Base-by-base conservation (phyloP, 2,113 vertebrate genomes). In the Probosciger aterrimus region DNA sequence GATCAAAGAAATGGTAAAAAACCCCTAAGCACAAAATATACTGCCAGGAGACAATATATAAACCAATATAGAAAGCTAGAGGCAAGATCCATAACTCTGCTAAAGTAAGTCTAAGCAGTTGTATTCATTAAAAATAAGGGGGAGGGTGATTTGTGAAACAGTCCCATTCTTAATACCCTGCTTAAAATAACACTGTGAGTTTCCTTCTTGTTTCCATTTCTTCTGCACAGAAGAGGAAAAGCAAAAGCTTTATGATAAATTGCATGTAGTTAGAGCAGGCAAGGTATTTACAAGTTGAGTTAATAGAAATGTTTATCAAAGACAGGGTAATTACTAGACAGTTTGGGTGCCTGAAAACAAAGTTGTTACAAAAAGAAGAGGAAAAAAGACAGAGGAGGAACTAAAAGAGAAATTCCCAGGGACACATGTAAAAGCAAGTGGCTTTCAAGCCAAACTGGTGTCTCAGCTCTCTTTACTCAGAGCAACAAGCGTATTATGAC, bases 261-360 rank as follows among this genome's bases (percentile, higher is more conserved):
- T 73, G 82, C 71, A 75, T 3, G 41, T 79, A 60, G 83, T 93
- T 83, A 94, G 41, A 77, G 68, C 53, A 63, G 27, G 91, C 35
- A 52, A 96, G 27, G 75, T 88, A 93, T 93, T 97, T 97, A 92
- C 71, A 91, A 73, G 82, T 49, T 67, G 65, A 47, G 28, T 83
- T 90, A 93, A 91, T 82, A 90, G 75, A 92, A 74, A 64, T 47
- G 86, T 96, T 95, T 95, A 75, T 95, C 90, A 94, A 93, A 92
- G 65, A 19, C 81, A 87, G 16, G 35, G 33, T 91, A 96, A 96
- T 96, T 95, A 91, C 78, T 79, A 83, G 76, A 4, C 22, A 79
- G 37, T 73, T 92, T 73, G 37, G 50, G 25, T 46, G 50, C 60
- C 76, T 77, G 78, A 65, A 94, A 86, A 62, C 2, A n/a, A 31